Conservation (phyloP, 1,140 invertebrate species). For the Hetaerina americana region DNA sequence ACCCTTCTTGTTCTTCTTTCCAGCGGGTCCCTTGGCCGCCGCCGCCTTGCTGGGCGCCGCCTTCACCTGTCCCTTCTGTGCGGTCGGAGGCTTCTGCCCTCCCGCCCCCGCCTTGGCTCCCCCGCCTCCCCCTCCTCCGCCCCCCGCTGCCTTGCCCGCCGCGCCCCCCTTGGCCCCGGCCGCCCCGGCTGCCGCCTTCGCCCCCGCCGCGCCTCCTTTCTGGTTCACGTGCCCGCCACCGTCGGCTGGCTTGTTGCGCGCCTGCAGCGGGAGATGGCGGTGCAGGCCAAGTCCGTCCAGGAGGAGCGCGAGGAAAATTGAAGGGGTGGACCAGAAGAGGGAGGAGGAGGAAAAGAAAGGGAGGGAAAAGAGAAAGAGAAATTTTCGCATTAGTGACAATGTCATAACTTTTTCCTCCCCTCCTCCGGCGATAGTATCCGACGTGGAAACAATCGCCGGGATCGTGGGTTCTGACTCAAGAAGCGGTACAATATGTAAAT, state of each 20-base stretch:
- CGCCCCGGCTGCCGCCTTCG: constrained; percentile 31
- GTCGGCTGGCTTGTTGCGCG: constrained; percentile 66
- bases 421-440: too few species aligned
- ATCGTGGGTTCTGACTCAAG: too few species aligned
- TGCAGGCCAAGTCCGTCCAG: background rate
- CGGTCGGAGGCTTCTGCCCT: constrained; percentile 40
- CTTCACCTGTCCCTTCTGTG: constrained; percentile 39
- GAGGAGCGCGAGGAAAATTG: background rate
- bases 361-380: too few species aligned
- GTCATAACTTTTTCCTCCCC: too few species aligned
- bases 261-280: constrained; percentile 33
- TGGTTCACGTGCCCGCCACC: constrained; percentile 54
- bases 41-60: constrained; percentile 17
- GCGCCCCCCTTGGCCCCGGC: constrained; percentile 40
- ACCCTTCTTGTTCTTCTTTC: constrained; percentile 60
- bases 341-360: background rate
- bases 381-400: too few species aligned
- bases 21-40: constrained; percentile 21
- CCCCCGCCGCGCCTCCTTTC: constrained; percentile 41
- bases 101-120: constrained; percentile 29
- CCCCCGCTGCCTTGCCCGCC: constrained; percentile 26
- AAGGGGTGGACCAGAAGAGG: background rate
- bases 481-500: too few species aligned
- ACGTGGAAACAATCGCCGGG: too few species aligned
- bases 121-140: constrained; percentile 14